Percentiles rank a stretch among this genome's conserved stretches.
phyloP scores from a whole-genome alignment of 2,113 vertebrate species.

The Periophthalmus modestus region DNA sequence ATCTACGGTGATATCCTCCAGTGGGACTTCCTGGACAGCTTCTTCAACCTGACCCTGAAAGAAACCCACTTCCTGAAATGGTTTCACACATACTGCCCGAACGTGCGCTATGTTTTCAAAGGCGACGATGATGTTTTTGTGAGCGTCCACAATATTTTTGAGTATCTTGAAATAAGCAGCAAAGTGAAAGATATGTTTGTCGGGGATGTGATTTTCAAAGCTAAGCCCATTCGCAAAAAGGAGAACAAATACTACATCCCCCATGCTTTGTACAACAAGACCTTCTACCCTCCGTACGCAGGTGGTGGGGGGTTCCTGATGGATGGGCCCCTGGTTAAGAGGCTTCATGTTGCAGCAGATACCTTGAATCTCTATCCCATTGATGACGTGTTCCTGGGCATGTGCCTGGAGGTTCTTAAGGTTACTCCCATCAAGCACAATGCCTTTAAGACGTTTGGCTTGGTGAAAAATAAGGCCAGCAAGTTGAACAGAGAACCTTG shows the following conservation, averaged over 20 bases:
- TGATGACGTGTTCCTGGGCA: slow-evolving; percentile 94
- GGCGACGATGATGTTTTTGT: slow-evolving; percentile 94
- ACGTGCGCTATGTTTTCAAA: slow-evolving; percentile 86
- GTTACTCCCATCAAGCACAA: slow-evolving; percentile 84
- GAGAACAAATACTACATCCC: slow-evolving; percentile 97
- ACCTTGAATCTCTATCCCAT: slow-evolving; percentile 91
- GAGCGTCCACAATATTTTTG: slow-evolving; percentile 87
- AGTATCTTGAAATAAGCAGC: slow-evolving; percentile 81
- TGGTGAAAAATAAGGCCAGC: slow-evolving; percentile 89
- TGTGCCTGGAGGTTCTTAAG: slow-evolving; percentile 90
- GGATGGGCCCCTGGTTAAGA: slow-evolving; percentile 82
- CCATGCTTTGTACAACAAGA: slow-evolving; percentile 82
- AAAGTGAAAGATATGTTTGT: slow-evolving; percentile 81
- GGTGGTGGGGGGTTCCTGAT: slow-evolving; percentile 95
- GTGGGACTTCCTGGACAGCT: slow-evolving; percentile 95
- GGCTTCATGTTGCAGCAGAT: slow-evolving; percentile 80
- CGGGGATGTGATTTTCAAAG: slow-evolving; percentile 88
- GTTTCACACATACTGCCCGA: slow-evolving; percentile 87
- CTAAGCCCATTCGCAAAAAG: slow-evolving; percentile 88
- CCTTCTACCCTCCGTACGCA: slow-evolving; percentile 89
- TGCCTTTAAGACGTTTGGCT: slow-evolving; percentile 96
- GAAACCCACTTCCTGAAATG: slow-evolving; percentile 97
- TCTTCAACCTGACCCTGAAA: slow-evolving; percentile 98
- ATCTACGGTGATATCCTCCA: slow-evolving; percentile 92
- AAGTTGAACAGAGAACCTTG: slow-evolving; percentile 94